Evolutionary conservation across 2,113 vertebrate species (phyloP), one percentile per base, ranked within the genome.

Genomic region (Hyperopisus bebe): DNA sequence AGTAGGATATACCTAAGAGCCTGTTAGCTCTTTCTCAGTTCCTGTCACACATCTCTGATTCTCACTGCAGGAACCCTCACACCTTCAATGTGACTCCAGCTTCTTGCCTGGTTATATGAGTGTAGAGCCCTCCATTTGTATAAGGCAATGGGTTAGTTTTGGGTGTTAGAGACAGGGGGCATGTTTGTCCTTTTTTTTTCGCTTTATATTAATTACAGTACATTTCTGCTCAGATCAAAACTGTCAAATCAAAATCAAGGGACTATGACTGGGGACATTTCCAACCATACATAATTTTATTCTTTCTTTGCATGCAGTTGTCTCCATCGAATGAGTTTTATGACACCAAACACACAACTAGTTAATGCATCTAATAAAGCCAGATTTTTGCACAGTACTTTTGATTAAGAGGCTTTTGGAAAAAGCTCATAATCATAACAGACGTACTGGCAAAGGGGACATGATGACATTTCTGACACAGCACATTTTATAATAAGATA

Each of bases 1-100:
- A 89, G n/a, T 89, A 89, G 88, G 55, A 85, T 8, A 15, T 53
- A 13, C 87, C 82, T 90, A 90, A 90, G 87, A 80, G 85, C 35
- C 35, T 42, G 35, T 42, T 19, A 42, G 74, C 74, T 17, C 74
- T 39, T 8, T 17, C 48, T 47, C 39, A 84, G 82, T 84, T 50
- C 46, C 1, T 50, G 39, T 51, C 66, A 89, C 5, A 53, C 5
- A 11, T 2, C 5, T 58, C 51, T 55, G 39, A 89, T 46, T 27
- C 35, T 3, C 44, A 58, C 48, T 46, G 50, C 10, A 51, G 39
- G 24, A 42, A 21, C 50, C 74, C 80, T 19, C n/a, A 55, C 8
- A 58, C 77, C 51, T 58, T 51, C 27, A 27, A 42, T 39, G 35
- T 48, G 15, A 84, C n/a, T 51, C 48, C 58, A 46, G 35, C 48